phyloP scores from a whole-genome alignment of 2,888 invertebrate species.

The Plebejus melissa region DNA sequence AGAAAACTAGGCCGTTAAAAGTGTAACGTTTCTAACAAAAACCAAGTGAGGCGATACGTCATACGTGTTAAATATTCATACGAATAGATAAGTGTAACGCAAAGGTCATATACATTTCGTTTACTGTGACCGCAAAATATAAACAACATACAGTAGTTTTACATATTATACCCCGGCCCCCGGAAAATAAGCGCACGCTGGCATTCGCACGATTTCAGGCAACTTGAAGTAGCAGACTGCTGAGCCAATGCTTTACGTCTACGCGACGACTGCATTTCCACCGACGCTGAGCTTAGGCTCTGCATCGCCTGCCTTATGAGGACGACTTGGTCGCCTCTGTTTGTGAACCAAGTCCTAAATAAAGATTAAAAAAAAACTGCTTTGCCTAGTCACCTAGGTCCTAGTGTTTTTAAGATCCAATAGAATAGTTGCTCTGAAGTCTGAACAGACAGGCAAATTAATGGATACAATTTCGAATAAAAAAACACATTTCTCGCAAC shows the following conservation, averaged over 20 bases:
- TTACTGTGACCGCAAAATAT: neutral
- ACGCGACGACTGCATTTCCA: too few species aligned
- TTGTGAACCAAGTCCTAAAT: too few species aligned
- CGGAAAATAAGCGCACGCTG: neutral
- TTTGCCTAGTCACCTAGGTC: too few species aligned
- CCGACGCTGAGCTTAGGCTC: too few species aligned
- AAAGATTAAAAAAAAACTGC: too few species aligned
- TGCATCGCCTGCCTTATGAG: neutral
- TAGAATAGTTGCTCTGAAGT: neutral
- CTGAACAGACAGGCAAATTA: neutral
- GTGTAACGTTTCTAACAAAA: neutral
- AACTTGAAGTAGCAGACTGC: too few species aligned
- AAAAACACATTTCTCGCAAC: neutral
- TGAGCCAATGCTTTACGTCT: too few species aligned
- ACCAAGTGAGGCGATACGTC: neutral
- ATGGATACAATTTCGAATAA: neutral
- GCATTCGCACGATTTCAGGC: too few species aligned
- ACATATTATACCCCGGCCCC: too few species aligned
- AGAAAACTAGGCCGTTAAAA: neutral
- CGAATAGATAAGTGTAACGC: conserved; percentile 13
- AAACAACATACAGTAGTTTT: neutral
- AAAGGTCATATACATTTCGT: conserved; percentile 9
- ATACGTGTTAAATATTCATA: neutral
- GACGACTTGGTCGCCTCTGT: too few species aligned
- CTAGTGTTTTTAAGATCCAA: neutral